These are phyloP conservation scores for Diabrotica balteata DNA, from an alignment of 2,888 invertebrate species.

Conservation along the genomic window DNA sequence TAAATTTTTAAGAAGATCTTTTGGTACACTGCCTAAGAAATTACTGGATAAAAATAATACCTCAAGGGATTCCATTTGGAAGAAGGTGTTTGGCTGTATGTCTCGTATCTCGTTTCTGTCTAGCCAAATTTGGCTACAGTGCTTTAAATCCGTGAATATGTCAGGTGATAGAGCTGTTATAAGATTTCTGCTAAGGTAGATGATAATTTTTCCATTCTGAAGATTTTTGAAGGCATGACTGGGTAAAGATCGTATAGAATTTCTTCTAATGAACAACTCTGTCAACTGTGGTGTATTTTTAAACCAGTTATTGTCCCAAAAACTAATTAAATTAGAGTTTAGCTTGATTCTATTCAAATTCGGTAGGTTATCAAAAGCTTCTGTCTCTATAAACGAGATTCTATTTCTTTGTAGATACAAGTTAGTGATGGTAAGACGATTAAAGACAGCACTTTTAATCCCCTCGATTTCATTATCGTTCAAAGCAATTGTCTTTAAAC, in stretches of 20 bases:
- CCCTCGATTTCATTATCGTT: slow-evolving; percentile 41
- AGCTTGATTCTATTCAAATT: slow-evolving; percentile 49
- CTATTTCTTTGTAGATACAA: slow-evolving; percentile 43
- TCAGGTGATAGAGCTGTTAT: slow-evolving; percentile 39
- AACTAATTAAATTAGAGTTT: slow-evolving; percentile 49
- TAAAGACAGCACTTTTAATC: slow-evolving; percentile 41
- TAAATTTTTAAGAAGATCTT: slow-evolving; percentile 30
- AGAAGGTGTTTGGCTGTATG: slow-evolving; percentile 39
- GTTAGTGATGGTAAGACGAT: slow-evolving; percentile 32
- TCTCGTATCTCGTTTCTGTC: slow-evolving; percentile 45
- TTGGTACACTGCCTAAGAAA: slow-evolving; percentile 32
- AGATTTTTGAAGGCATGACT: slow-evolving; percentile 51
- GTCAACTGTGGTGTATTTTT: slow-evolving; percentile 49
- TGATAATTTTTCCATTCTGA: slow-evolving; percentile 33
- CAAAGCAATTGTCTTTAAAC: slow-evolving; percentile 35
- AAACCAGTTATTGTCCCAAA: slow-evolving; percentile 54
- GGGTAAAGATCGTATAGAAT: slow-evolving; percentile 48
- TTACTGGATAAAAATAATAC: slow-evolving; percentile 38
- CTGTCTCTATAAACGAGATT: slow-evolving; percentile 40
- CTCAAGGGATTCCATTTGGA: slow-evolving; percentile 34
- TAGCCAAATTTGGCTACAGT: slow-evolving; percentile 44
- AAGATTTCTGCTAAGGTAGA: slow-evolving; percentile 48
- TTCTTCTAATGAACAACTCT: slow-evolving; percentile 49
- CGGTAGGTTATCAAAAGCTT: slow-evolving; percentile 47
- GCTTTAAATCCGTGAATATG: slow-evolving; percentile 41